These are phyloP conservation scores for Leptoteleia sp. DNA, from an alignment of 1,140 invertebrate species.

Conservation along the genomic window DNA sequence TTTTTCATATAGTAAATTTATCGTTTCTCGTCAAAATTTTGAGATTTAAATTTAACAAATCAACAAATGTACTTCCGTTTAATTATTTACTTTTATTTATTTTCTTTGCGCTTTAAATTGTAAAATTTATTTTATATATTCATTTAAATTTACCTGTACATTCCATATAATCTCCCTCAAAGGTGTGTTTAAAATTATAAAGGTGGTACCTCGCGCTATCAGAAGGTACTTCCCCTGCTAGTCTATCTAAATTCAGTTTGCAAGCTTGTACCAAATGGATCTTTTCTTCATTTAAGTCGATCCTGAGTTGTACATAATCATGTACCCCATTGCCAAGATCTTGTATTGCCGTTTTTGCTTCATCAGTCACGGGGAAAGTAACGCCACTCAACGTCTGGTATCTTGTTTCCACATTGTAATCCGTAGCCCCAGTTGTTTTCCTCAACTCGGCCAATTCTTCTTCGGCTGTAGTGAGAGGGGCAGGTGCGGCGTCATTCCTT, in stretches of 20 bases:
- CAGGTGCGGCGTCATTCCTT: conserved; percentile 88
- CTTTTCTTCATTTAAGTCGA: conserved; percentile 89
- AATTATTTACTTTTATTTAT: too few relatives aligned
- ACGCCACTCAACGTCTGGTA: conserved; percentile 96
- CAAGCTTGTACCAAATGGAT: conserved; percentile 87
- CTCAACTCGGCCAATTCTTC: conserved; percentile 92
- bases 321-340: conserved; percentile 85
- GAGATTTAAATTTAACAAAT: too few relatives aligned
- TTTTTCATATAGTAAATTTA: conserved; percentile 27
- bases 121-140: too few relatives aligned
- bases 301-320: conserved; percentile 90
- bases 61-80: too few relatives aligned
- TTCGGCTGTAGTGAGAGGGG: conserved; percentile 93
- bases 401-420: conserved; percentile 91
- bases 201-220: conserved; percentile 95
- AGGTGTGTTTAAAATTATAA: conserved; percentile 93
- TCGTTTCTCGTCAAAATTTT: too few relatives aligned
- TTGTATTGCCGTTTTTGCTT: conserved; percentile 88
- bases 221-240: conserved; percentile 89
- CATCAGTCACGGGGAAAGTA: conserved; percentile 93
- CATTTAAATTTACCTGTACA: conserved; percentile 88
- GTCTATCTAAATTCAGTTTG: conserved; percentile 82
- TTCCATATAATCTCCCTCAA: conserved; percentile 94
- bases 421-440: conserved; percentile 87
- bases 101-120: too few relatives aligned